Percentiles rank a stretch among this genome's conserved stretches.
Evolutionary conservation across 1,140 invertebrate genomes (phyloP).

Genomic region (Macrostomum lignano): DNA sequence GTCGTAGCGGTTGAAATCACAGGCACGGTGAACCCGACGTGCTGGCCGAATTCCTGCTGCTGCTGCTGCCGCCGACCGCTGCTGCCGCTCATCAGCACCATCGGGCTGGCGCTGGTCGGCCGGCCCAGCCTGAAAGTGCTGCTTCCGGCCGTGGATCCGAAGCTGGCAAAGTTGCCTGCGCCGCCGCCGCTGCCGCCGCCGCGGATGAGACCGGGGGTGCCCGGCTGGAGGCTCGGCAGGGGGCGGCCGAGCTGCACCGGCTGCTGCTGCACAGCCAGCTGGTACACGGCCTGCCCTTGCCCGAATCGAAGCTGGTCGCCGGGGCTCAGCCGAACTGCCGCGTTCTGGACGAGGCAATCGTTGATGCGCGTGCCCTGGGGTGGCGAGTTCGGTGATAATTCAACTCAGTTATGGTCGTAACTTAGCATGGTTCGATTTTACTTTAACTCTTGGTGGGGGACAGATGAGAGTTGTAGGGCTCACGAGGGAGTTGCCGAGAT

Average conservation of each 20-base stretch:
- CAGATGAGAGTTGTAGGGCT: too few species aligned
- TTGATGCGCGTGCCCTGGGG: slow-evolving; percentile 26
- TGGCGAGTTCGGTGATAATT: neutral
- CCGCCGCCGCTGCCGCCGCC: neutral
- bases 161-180: slow-evolving; percentile 1
- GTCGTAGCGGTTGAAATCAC: too few species aligned
- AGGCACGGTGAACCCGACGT: too few species aligned
- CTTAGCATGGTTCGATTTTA: too few species aligned
- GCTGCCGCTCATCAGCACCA: too few species aligned
- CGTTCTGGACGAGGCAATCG: slow-evolving; percentile 25
- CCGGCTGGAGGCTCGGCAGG: slow-evolving; percentile 1
- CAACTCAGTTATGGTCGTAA: too few species aligned
- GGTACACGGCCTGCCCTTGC: slow-evolving; percentile 9
- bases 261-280: neutral
- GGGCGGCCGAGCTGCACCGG: neutral
- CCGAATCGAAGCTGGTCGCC: slow-evolving; percentile 23
- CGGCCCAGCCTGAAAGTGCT: slow-evolving; percentile 9
- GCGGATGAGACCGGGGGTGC: slow-evolving; percentile 4
- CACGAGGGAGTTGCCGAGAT: too few species aligned
- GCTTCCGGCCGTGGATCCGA: neutral
- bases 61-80: too few species aligned
- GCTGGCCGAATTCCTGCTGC: too few species aligned
- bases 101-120: slow-evolving; percentile 12
- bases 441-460: too few species aligned
- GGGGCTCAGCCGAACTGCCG: slow-evolving; percentile 21